Evolutionary conservation across 2,888 invertebrate genomes (phyloP).

Genomic region (Sinodicranocentrus sp.): DNA sequence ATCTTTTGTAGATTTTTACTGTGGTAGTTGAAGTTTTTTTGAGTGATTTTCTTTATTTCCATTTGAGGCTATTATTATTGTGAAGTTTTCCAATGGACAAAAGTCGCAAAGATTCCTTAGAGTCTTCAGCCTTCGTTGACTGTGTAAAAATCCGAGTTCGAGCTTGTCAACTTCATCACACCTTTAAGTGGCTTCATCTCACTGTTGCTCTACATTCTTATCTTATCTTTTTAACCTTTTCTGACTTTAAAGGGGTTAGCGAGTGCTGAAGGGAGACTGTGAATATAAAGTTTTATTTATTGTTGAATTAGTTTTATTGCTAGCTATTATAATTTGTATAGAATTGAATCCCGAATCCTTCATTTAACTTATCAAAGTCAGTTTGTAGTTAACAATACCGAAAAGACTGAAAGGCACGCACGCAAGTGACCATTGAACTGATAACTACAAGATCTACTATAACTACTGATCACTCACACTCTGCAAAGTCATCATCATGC

Average conservation of each 20-base stretch:
- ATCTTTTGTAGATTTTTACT: conserved; percentile 24
- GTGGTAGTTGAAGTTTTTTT: neutral
- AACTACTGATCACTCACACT: too few species aligned
- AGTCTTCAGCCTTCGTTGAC: conserved; percentile 79
- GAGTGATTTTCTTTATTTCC: neutral
- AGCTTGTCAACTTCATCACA: conserved; percentile 90
- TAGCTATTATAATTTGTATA: too few species aligned
- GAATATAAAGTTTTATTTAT: neutral
- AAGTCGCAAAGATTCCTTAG: conserved; percentile 54
- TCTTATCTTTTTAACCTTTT: conserved; percentile 81
- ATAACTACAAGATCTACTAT: too few species aligned
- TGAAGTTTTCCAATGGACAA: conserved; percentile 72
- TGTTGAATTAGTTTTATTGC: too few species aligned
- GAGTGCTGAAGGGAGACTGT: conserved; percentile 46
- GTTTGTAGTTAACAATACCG: too few species aligned
- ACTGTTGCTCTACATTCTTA: conserved; percentile 93
- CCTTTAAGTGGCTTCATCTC: conserved; percentile 97
- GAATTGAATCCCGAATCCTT: too few species aligned
- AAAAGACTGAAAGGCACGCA: too few species aligned
- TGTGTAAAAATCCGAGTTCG: conserved; percentile 94
- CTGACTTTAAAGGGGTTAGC: conserved; percentile 56
- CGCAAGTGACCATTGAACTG: too few species aligned
- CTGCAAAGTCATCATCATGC: conserved; percentile 62
- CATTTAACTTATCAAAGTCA: too few species aligned
- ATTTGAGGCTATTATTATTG: neutral